Conservation (phyloP, 2,113 vertebrate genomes). For the Onychorhynchus coronatus region DNA sequence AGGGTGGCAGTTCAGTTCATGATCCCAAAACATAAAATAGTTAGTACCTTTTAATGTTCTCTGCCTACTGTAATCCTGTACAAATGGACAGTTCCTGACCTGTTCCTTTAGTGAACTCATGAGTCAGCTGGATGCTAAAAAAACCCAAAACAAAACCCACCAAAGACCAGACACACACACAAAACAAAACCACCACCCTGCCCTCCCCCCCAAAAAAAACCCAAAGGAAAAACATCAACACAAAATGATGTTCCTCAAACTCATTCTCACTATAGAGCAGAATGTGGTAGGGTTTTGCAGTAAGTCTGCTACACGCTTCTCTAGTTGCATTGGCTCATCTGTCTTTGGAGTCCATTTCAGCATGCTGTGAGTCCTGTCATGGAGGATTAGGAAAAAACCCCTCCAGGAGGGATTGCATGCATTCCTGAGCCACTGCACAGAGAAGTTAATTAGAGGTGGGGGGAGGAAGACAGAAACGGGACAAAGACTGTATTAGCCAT, state of each 20-base stretch:
- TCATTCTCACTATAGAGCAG: neutral
- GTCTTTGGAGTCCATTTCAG: conserved; percentile 30
- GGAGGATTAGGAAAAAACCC: conserved; percentile 25
- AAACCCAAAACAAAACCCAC: neutral
- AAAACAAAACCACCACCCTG: no score
- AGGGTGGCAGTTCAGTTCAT: neutral
- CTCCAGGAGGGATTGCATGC: conserved; percentile 26
- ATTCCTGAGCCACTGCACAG: conserved; percentile 36
- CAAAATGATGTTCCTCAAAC: neutral
- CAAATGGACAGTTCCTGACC: neutral
- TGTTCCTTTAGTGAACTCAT: neutral
- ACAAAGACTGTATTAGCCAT: conserved; percentile 21
- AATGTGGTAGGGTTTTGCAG: neutral
- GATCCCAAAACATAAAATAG: neutral
- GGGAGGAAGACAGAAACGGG: neutral
- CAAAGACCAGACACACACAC: neutral
- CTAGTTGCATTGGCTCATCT: neutral
- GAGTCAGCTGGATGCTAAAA: neutral
- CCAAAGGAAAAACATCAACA: no score
- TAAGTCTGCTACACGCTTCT: neutral
- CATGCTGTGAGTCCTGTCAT: conserved; percentile 19
- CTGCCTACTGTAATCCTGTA: neutral
- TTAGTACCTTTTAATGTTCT: neutral
- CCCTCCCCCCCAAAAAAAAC: neutral
- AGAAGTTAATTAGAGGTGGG: conserved; percentile 42